Evolutionary conservation across 2,888 invertebrate species (phyloP).

Genomic region (Cheilosia grossa): DNA sequence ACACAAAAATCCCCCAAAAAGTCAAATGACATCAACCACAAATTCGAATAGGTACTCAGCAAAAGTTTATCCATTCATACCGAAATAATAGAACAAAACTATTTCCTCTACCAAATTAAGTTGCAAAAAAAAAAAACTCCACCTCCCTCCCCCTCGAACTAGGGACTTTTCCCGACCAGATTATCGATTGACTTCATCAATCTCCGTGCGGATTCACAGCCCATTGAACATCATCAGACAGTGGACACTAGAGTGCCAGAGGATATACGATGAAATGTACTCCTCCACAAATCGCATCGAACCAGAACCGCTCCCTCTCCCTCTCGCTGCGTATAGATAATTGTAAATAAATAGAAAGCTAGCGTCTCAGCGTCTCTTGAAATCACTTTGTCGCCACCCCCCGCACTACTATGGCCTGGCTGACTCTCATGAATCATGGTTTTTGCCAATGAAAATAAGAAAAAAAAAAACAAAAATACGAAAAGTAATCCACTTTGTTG

Average conservation of each 20-base stretch:
- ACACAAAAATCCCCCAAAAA: too few relatives aligned
- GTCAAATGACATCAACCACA: too few relatives aligned
- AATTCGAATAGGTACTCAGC: too few relatives aligned
- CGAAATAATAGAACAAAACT: background rate
- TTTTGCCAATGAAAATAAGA: conserved; percentile 21
- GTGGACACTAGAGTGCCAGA: conserved; percentile 7
- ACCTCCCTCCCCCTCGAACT: background rate
- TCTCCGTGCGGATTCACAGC: conserved; percentile 15
- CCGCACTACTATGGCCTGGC: too few relatives aligned
- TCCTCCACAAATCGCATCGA: background rate
- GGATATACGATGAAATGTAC: conserved; percentile 19
- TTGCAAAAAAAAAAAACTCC: background rate
- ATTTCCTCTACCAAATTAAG: background rate
- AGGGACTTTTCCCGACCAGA: background rate
- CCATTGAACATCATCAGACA: conserved; percentile 30
- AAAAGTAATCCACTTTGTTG: conserved; percentile 1
- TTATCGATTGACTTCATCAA: conserved; percentile 44
- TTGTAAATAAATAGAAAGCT: conserved; percentile 27
- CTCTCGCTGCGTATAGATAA: conserved; percentile 7
- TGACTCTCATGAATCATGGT: conserved; percentile 19
- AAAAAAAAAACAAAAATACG: background rate
- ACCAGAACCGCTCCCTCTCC: background rate
- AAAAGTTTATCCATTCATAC: background rate
- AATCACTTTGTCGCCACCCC: background rate
- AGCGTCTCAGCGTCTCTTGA: conserved; percentile 27